phyloP scores from a whole-genome alignment of 2,113 vertebrate genomes.

The Polypterus senegalus region DNA sequence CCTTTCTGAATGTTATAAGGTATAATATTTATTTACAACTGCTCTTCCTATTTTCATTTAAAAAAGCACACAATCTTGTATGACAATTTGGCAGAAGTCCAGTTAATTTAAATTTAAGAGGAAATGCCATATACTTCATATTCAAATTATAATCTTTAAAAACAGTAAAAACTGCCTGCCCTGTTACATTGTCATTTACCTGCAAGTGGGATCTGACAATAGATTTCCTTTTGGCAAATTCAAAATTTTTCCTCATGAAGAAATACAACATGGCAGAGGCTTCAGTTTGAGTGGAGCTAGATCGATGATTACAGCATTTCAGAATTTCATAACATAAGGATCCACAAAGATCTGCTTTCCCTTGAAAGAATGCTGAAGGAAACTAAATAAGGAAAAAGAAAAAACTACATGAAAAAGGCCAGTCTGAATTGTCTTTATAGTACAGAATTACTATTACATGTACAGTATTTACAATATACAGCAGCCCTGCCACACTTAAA shows the following conservation, averaged over 20 bases:
- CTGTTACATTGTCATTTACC: constrained; percentile 41
- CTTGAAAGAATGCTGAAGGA: constrained; percentile 87
- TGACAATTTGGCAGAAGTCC: too few species aligned
- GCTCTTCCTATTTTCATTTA: too few species aligned
- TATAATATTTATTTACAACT: too few species aligned
- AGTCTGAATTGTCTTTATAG: too few species aligned
- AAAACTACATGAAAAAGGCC: not conserved
- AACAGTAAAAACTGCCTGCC: not conserved
- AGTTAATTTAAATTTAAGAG: too few species aligned
- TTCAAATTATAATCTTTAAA: not conserved
- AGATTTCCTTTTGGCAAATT: constrained; percentile 89
- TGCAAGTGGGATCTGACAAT: constrained; percentile 94
- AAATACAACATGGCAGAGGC: constrained; percentile 89
- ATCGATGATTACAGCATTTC: constrained; percentile 93
- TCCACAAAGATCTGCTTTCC: constrained; percentile 87
- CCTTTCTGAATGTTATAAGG: too few species aligned
- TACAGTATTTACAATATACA: too few species aligned
- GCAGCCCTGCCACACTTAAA: too few species aligned
- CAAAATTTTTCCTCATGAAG: constrained; percentile 97
- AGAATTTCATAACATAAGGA: constrained; percentile 91
- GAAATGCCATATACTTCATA: too few species aligned
- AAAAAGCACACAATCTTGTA: too few species aligned
- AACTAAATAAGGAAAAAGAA: constrained; percentile 48
- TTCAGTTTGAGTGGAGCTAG: constrained; percentile 83
- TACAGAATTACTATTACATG: too few species aligned